Evolutionary conservation across 2,113 vertebrate species (phyloP).

Genomic region (Struthio camelus): DNA sequence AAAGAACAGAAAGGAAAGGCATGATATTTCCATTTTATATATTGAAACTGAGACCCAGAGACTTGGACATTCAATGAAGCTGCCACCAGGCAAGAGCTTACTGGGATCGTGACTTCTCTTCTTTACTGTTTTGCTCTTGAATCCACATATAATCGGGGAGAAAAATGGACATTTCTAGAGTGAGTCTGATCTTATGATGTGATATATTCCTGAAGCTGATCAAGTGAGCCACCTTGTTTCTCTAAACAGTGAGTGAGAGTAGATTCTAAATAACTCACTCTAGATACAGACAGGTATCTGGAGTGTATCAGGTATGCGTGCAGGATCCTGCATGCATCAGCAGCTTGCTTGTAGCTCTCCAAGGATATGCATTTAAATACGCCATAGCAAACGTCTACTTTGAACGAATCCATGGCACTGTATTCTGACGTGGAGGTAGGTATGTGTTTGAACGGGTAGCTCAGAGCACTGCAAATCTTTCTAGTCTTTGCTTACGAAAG

Average conservation of each 20-base stretch:
- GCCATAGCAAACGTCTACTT: neutral
- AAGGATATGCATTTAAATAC: neutral
- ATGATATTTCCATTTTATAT: neutral
- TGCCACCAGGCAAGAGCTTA: neutral
- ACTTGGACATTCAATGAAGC: neutral
- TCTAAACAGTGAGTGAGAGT: fast-evolving
- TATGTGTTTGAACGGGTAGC: neutral
- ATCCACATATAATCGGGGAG: neutral
- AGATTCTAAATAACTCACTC: neutral
- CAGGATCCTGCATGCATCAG: neutral
- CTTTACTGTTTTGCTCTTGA: neutral
- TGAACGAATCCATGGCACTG: neutral
- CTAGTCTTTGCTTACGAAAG: neutral
- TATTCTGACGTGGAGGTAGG: neutral
- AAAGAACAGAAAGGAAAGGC: neutral
- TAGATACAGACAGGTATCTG: too few relatives aligned
- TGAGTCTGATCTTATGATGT: neutral
- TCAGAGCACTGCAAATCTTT: neutral
- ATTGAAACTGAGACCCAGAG: fast-evolving
- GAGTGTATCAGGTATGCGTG: too few relatives aligned
- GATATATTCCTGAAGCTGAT: neutral
- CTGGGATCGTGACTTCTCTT: neutral
- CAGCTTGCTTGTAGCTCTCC: neutral
- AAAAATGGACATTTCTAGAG: neutral
- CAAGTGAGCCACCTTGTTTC: neutral